Evolutionary conservation across 2,113 vertebrate species (phyloP).

Genomic region (Calonectris borealis): DNA sequence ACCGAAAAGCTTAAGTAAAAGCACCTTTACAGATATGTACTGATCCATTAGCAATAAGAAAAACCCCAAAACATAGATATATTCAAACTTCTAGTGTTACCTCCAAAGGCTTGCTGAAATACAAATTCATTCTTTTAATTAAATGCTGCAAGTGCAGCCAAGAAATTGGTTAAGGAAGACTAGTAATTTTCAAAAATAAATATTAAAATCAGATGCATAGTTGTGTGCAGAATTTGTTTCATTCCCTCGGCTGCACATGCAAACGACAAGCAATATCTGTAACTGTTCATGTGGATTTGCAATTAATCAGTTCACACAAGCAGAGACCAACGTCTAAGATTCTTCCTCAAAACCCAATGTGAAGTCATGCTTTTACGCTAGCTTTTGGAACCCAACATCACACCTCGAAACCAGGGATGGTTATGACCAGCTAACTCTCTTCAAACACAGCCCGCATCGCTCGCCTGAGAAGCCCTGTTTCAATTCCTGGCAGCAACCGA

Average conservation of each 20-base stretch:
- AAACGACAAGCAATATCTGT: not conserved
- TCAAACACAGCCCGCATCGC: not conserved
- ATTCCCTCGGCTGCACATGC: not conserved
- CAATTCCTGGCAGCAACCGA: not conserved
- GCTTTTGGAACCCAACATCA: not conserved
- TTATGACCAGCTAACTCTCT: not conserved
- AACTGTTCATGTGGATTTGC: not conserved
- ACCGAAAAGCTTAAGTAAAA: not conserved
- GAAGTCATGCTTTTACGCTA: not conserved
- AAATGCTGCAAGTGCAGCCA: not conserved
- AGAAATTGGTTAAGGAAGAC: not conserved
- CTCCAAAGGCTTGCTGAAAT: not conserved
- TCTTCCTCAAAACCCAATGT: not conserved
- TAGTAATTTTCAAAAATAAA: not conserved
- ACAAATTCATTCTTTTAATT: not conserved
- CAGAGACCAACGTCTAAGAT: not conserved
- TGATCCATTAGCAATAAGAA: not conserved
- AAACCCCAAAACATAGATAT: fast-evolving
- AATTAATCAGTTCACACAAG: not conserved
- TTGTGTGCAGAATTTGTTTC: not conserved
- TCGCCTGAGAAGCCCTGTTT: not conserved
- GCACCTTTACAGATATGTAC: not conserved
- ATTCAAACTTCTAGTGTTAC: not conserved
- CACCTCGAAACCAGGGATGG: not conserved
- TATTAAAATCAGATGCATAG: not conserved